Percentiles rank a stretch among this genome's conserved stretches.
These are phyloP conservation scores for Rhamphomyia laevipes DNA, from an alignment of 2,888 invertebrate genomes.

Conservation along the genomic window DNA sequence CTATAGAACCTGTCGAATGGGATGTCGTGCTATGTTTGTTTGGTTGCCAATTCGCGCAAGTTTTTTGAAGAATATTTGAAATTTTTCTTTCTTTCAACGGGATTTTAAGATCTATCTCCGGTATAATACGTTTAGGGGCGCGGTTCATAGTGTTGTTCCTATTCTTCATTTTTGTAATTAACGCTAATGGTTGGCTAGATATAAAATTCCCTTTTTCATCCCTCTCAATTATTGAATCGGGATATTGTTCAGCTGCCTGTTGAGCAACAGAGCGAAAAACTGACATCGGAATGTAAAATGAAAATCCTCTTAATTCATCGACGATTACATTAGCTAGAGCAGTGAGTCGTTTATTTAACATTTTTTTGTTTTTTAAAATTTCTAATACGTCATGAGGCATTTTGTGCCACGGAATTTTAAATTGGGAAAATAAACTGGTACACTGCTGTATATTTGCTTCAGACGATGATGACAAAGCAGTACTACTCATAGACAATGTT, in stretches of 20 bases:
- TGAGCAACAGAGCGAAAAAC: background rate
- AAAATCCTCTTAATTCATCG: background rate
- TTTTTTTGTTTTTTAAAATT: background rate
- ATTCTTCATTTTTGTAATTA: too few species aligned
- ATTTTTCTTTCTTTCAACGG: too few species aligned
- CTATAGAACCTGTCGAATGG: too few species aligned
- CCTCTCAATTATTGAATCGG: conserved; percentile 3
- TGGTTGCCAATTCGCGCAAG: too few species aligned
- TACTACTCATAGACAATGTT: background rate
- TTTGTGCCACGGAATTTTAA: background rate
- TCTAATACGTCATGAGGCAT: background rate
- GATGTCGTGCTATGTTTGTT: too few species aligned
- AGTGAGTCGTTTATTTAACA: background rate
- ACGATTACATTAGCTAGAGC: background rate
- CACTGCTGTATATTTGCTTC: background rate
- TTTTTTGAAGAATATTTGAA: too few species aligned
- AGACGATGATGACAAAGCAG: background rate
- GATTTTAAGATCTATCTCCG: too few species aligned
- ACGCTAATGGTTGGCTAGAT: too few species aligned
- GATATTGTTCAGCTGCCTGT: background rate
- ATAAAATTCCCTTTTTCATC: background rate
- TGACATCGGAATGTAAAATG: background rate
- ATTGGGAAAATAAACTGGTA: background rate
- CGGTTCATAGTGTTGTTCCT: too few species aligned
- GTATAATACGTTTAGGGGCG: too few species aligned